These are phyloP conservation scores for Otolemur garnettii DNA, from an alignment of 2,113 vertebrate genomes.

Conservation along the genomic window DNA sequence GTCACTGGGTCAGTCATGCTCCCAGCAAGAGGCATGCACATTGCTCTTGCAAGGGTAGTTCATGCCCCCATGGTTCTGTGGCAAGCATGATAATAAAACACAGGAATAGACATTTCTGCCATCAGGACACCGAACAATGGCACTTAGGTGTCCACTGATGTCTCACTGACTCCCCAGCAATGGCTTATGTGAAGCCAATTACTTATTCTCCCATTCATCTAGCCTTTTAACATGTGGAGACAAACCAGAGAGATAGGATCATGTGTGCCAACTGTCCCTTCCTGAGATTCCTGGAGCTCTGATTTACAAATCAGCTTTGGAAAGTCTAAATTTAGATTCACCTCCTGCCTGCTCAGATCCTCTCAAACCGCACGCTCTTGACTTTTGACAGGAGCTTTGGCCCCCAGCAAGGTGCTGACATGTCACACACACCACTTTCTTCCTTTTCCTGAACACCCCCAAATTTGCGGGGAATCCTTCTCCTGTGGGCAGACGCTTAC, in stretches of 20 bases:
- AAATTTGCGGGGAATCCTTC: constrained; percentile 22
- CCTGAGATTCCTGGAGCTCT: constrained; percentile 51
- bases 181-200: neutral
- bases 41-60: neutral
- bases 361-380: constrained; percentile 27
- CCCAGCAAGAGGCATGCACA: neutral
- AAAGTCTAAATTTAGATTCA: constrained; percentile 77
- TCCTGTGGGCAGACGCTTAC: neutral
- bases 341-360: constrained; percentile 42
- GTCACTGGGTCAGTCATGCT: neutral
- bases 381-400: constrained; percentile 25
- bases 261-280: constrained; percentile 23
- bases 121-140: neutral
- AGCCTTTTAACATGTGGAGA: constrained; percentile 27
- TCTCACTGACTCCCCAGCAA: neutral
- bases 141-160: neutral
- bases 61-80: neutral
- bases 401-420: constrained; percentile 50
- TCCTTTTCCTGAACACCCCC: constrained; percentile 25
- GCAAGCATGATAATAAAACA: neutral
- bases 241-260: constrained; percentile 45
- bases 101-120: neutral
- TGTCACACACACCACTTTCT: constrained; percentile 56
- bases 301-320: constrained; percentile 66
- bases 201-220: constrained; percentile 11